A percentile compares a stretch with the other conserved stretches of the same genome.
Evolutionary conservation across 2,797 vertebrate species (phyloP).

Genomic region (Lithobates pipiens): DNA sequence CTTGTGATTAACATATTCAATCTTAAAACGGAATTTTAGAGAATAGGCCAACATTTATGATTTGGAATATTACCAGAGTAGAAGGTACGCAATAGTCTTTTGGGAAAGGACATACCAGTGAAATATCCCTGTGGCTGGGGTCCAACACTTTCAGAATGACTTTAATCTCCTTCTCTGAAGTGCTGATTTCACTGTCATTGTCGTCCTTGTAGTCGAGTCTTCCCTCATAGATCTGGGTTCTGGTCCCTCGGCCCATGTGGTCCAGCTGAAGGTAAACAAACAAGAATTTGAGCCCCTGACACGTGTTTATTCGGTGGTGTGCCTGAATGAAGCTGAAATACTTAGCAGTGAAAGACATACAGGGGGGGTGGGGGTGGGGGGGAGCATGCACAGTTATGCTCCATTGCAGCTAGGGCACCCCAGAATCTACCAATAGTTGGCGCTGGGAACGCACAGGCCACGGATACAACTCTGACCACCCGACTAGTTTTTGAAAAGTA

Average conservation of each 20-base stretch:
- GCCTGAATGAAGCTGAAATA: no score
- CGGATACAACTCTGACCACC: no score
- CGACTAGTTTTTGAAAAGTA: no score
- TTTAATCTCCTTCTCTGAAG: slow-evolving; percentile 85
- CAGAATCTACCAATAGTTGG: no score
- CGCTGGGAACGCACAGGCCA: no score
- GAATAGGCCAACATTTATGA: no score
- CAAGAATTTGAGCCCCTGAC: not conserved
- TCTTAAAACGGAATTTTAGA: no score
- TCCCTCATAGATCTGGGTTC: slow-evolving; percentile 91
- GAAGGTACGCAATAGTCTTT: not conserved
- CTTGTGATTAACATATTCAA: no score
- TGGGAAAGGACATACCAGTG: slow-evolving; percentile 80
- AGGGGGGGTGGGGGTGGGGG: no score
- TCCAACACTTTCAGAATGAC: slow-evolving; percentile 96
- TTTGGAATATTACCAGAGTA: no score
- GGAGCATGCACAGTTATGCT: no score
- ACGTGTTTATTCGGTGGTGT: not conserved
- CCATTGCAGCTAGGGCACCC: no score
- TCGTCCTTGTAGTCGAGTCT: slow-evolving; percentile 88
- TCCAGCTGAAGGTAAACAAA: slow-evolving; percentile 68
- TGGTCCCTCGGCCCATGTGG: slow-evolving; percentile 91
- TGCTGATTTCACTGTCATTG: slow-evolving; percentile 78
- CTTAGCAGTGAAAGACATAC: not conserved
- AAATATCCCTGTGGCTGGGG: slow-evolving; percentile 94